Percentiles rank a stretch among this genome's conserved stretches.
These are phyloP conservation scores for Mionectes macconnelli DNA, from an alignment of 2,113 vertebrate species.

Conservation along the genomic window DNA sequence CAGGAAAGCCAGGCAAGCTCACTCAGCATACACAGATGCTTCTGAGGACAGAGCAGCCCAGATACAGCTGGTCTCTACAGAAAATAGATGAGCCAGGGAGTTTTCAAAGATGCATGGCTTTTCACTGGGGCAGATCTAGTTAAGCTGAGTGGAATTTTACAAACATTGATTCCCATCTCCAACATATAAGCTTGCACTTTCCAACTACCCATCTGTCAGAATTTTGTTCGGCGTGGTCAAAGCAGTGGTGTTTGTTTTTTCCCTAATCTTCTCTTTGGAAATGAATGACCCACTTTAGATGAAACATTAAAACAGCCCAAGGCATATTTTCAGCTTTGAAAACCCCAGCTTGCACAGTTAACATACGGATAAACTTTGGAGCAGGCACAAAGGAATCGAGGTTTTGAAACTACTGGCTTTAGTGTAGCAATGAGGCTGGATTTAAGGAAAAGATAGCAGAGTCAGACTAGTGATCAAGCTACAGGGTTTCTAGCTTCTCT, in stretches of 20 bases:
- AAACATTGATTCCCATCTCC: neutral
- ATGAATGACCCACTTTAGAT: slow-evolving; percentile 56
- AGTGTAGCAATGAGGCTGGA: neutral
- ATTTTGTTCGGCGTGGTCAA: slow-evolving; percentile 17
- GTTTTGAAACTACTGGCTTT: neutral
- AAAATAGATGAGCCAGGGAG: neutral
- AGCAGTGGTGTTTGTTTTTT: slow-evolving; percentile 32
- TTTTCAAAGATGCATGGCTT: neutral
- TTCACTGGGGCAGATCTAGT: neutral
- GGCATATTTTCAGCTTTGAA: slow-evolving; percentile 47
- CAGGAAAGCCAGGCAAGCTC: neutral
- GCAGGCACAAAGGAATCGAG: neutral
- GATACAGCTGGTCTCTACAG: neutral
- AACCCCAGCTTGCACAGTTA: slow-evolving; percentile 24
- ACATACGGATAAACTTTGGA: slow-evolving; percentile 7
- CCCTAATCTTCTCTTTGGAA: slow-evolving; percentile 40
- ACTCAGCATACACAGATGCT: neutral
- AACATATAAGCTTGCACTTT: neutral
- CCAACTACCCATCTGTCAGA: slow-evolving; percentile 7
- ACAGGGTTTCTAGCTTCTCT: neutral
- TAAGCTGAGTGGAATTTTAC: neutral
- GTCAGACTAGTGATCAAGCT: neutral
- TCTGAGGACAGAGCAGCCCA: neutral
- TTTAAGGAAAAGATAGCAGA: neutral
- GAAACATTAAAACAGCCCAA: slow-evolving; percentile 54